Evolutionary conservation across 2,113 vertebrate species (phyloP), one percentile per base, ranked within the genome.

Genomic region (Notothenia rossii): DNA sequence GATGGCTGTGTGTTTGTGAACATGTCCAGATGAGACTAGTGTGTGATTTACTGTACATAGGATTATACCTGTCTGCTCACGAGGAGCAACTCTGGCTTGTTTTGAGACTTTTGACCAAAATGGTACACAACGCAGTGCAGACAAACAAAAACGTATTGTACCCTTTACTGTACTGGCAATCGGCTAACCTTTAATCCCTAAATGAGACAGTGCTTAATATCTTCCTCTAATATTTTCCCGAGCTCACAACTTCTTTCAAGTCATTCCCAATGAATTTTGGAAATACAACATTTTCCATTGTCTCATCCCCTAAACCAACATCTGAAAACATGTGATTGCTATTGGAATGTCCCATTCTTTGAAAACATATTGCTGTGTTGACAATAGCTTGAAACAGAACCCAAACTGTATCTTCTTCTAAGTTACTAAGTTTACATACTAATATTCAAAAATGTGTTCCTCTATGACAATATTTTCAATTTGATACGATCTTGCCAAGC

Each of bases 41-140:
- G 56, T 76, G 56, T 86, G 62, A 81, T 91, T 90, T 87, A 86
- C 65, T 71, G 71, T 73, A 62, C 15, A n/a, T 25, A 12, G n/a
- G 43, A 81, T 84, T 81, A 72, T 69, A 87, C 62, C 22, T n/a
- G 69, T 69, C 70, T 75, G 74, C 49, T 76, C 29, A 49, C 7
- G 40, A 12, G 48, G 22, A 7, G 29, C 61, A 49, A 22, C 20
- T 40, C 43, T 40, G n/a, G n/a, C 29, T 70, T 74, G 25, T 71
- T 74, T 48, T 56, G 7, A 48, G 56, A 43, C 70, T 55, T 75
- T 46, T 60, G 13, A 65, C 63, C 15, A 17, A 58, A 40, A 72
- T 4, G n/a, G 45, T n/a, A 63, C 51, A 60, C 5, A 54, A 54
- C 25, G 13, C 62, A 55, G 22, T 22, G 46, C 64, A 45, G 59